Base-by-base conservation (phyloP, 2,888 invertebrate species). In the Sinhomidia bicolor region DNA sequence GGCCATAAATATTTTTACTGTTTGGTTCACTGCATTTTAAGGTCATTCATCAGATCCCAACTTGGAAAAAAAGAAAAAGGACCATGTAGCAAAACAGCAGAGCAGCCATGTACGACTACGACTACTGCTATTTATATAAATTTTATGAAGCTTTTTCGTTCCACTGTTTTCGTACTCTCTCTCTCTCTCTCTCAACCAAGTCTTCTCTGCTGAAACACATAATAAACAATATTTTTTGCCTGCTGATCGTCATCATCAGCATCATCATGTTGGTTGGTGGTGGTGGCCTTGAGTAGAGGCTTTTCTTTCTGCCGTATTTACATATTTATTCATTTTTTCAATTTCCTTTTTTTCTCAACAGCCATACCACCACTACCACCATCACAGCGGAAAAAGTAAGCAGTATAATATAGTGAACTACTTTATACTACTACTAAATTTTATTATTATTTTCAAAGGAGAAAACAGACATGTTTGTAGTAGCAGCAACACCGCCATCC, bases 241-340 rank as follows among this genome's bases (percentile, higher is more conserved):
- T 26, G 23, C 26, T 60, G 54, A 6, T n/a, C n/a, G n/a, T n/a
- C n/a, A n/a, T n/a, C n/a, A n/a, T n/a, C n/a, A n/a, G n/a, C n/a
- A n/a, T n/a, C n/a, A n/a, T n/a, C n/a, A n/a, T n/a, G n/a, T n/a
- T n/a, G n/a, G n/a, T n/a, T n/a, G n/a, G n/a, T 83, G 26, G 14
- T 29, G 29, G 47, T 74, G 79, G 44, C 80, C 80, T 80, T 86
- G 80, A 86, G 80, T 51, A 57, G 62, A n/a, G 41, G 41, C 79
- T 79, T 60, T 26, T 79, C 44, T 60, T 26, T 79, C 44, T 65
- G n/a, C 9, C 12, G 65, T 80, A 86, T 86, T 86, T 86, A 74
- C 86, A 86, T 86, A 86, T 86, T 86, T 80, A 86, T 80, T 36
- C 76, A 86, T 86, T 71, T 71, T 86, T 86, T 86, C 86, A 86